Base-by-base conservation (phyloP, 2,888 invertebrate species). In the Ennomos erosarius region DNA sequence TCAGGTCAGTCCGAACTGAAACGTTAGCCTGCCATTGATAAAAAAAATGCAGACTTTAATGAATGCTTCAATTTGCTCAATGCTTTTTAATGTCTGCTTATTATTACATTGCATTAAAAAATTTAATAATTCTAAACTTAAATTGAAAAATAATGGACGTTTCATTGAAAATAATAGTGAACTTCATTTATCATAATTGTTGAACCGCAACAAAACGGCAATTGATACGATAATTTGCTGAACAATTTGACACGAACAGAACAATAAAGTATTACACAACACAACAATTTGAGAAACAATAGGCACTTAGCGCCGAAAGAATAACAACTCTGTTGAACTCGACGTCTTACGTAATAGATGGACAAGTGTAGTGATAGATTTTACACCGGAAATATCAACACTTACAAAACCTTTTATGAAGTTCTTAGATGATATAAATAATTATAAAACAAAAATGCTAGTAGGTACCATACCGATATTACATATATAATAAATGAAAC, bases 211-310 rank as follows among this genome's bases (percentile, higher is more conserved):
- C 60, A 55, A 56, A 64, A 54, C 49, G 55, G 54, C 64, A 59
- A 64, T 60, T 70, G 69, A 71, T 72, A 69, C 70, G 74, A 77
- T 73, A 75, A 78, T 64, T 74, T 73, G 70, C 68, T 63, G 53
- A 64, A 64, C 58, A 69, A 71, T 67, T 72, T 62, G 63, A 61
- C 61, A 52, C 64, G 68, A 70, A 57, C 65, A 58, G 39, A 65
- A 59, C 65, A 61, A 68, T 57, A 71, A 73, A 67, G 64, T 55
- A 65, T 82, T 76, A 73, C 71, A 69, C 70, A 76, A 77, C 64
- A 60, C 54, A 35, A 51, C 58, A 70, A 74, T 74, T 69, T 75
- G 68, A 69, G 75, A 79, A 84, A 79, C 84, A 84, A 85, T 84
- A 61, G 80, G 71, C 64, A 70, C 67, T 69, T 73, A 64, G 60